Conservation (phyloP, 2,797 vertebrate genomes). For the Ibycter americanus region DNA sequence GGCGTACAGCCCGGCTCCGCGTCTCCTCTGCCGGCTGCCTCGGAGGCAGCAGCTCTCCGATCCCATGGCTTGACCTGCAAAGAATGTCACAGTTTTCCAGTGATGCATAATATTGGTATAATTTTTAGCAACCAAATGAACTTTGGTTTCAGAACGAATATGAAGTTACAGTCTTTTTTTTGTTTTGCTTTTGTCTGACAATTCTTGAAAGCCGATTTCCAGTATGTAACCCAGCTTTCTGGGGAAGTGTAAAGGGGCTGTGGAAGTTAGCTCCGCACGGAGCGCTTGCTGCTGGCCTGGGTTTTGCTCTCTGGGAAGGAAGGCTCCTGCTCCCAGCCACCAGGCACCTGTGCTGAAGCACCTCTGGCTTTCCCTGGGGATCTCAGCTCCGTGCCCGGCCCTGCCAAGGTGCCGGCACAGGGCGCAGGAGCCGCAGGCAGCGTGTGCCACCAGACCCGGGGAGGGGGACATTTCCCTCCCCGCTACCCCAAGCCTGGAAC, state of each 20-base stretch:
- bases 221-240: background rate
- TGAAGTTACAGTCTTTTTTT: background rate
- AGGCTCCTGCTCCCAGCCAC: background rate
- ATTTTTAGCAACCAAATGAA: background rate
- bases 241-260: accelerated
- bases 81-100: background rate
- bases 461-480: background rate
- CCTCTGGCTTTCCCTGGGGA: background rate
- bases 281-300: background rate
- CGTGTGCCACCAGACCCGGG: background rate
- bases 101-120: no score
- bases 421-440: background rate
- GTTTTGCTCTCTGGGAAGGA: background rate
- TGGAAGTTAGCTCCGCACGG: accelerated
- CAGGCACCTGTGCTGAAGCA: background rate
- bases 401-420: background rate
- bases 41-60: background rate
- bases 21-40: background rate
- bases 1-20: background rate
- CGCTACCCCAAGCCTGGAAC: background rate
- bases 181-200: background rate
- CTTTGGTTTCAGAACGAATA: background rate
- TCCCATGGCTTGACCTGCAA: accelerated
- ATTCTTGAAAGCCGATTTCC: background rate
- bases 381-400: background rate